Evolutionary conservation across 2,797 vertebrate species (phyloP), one percentile per base, ranked within the genome.

Genomic region (Leptoclinus maculatus): DNA sequence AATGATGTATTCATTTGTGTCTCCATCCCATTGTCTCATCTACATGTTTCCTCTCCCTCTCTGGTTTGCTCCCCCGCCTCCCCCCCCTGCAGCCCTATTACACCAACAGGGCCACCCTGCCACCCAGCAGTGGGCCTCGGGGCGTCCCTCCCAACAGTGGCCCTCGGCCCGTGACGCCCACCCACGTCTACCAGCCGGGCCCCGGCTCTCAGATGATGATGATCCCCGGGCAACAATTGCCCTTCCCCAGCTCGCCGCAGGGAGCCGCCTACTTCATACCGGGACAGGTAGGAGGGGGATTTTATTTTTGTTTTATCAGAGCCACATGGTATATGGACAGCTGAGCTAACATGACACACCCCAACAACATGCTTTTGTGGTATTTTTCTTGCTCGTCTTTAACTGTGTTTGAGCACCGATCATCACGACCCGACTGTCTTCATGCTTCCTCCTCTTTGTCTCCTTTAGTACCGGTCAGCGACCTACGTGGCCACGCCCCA

Each of bases 161-260:
- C 43, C 95, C 97, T 72, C 96, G 97, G 58, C 91, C 97, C 32
- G 97, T 98, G 91, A 96, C 96, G 17, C 95, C 98, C 88, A 91
- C 97, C 76, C 97, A 99, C 81, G 97, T 99, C 78, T 99, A 98
- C 95, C 95, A 94, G 87, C 91, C 96, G 0, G 95, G 86, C 71
- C 93, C 96, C 73, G 96, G 96, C 90, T 98, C 98, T 91, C 97
- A 97, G 93, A 97, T 99, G 95, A 97, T 99, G 97, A 97, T 99
- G 97, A 98, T 99, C 91, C 96, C 97, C 51, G 92, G 94, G 45
- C 98, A 97, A 88, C 96, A 96, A 91, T 92, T 98, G 86, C 94
- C 97, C 84, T 98, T 98, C 89, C 87, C 96, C 82, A 95, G 95
- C 92, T 96, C 97, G 11, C 89, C 92, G 71, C 97, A 97, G 93